phyloP scores from a whole-genome alignment of 2,797 vertebrate species.

The Muraenolepis orangiensis region DNA sequence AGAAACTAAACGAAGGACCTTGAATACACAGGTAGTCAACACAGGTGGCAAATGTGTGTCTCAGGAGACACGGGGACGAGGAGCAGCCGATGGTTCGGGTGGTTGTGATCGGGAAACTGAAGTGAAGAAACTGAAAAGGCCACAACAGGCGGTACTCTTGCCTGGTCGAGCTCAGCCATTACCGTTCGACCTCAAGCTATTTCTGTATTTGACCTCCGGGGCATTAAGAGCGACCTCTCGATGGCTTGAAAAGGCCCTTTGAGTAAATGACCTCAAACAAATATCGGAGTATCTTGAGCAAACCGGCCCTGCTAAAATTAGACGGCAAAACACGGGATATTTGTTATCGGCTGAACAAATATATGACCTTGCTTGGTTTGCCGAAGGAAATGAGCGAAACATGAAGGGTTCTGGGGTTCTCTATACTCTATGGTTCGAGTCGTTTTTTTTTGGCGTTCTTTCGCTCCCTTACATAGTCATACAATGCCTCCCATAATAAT shows the following conservation, averaged over 20 bases:
- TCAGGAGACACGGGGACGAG: neutral
- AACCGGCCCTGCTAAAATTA: conserved; percentile 54
- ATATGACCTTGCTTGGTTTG: conserved; percentile 36
- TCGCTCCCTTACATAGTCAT: conserved; percentile 4
- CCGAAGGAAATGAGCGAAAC: conserved; percentile 26
- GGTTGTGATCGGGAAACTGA: neutral
- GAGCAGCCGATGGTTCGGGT: neutral
- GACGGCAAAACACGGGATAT: conserved; percentile 45
- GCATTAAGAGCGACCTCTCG: conserved; percentile 8
- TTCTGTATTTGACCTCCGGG: neutral
- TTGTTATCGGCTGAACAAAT: conserved; percentile 47
- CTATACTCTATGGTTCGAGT: neutral
- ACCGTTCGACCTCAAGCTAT: neutral
- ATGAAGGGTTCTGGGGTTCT: conserved; percentile 11
- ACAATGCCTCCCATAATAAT: conserved; percentile 33
- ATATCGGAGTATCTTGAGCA: conserved; percentile 42
- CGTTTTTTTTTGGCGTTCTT: conserved; percentile 12
- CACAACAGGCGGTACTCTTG: neutral
- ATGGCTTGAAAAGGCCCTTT: conserved; percentile 60
- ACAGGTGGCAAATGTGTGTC: neutral
- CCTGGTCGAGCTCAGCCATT: neutral
- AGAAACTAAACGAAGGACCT: too few relatives aligned
- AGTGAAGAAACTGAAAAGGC: neutral
- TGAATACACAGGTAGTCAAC: neutral
- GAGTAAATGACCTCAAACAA: conserved; percentile 51